Evolutionary conservation across 2,888 invertebrate genomes (phyloP), one percentile per base, ranked within the genome.

Genomic region (Craniophora ligustri): DNA sequence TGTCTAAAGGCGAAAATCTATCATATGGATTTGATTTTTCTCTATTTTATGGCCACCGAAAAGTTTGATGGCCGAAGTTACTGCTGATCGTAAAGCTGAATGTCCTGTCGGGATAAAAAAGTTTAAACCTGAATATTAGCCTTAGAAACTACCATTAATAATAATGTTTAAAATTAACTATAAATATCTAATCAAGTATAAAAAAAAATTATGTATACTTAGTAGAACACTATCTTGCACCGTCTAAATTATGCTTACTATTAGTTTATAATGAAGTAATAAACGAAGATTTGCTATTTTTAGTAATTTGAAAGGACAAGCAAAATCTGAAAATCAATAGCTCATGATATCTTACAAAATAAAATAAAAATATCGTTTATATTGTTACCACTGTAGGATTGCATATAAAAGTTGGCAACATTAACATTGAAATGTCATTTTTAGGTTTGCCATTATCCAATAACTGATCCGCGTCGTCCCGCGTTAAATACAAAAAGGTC

Each of bases 1-100:
- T 89, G 83, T 84, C 85, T 84, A 87, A 84, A 86, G 75, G 81
- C 87, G 85, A 81, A 82, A 81, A 81, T 79, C 79, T 84, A 84
- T 85, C 82, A 79, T 83, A 78, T 69, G 78, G 72, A 80, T 84
- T 86, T 84, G 78, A 79, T 82, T 87, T 87, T 87, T 81, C 80
- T 79, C 78, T 80, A 69, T 79, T 85, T 84, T 85, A 77, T 78
- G 76, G 75, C 73, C 48, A 74, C 56, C 64, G 58, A 71, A 72
- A 67, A 71, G 71, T 71, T 74, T 74, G 72, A 71, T 58, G 56
- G 72, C 67, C 44, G 60, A 60, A 51, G 36, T 49, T 73, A 45
- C 32, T 54, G 39, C 31, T 47, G 19, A 16, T 47, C 23, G 40
- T 40, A 53, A 39, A 46, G 26, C 26, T 2, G 26, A 26, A 26